Conservation (phyloP, 2,797 vertebrate genomes). For the Microtus agrestis region DNA sequence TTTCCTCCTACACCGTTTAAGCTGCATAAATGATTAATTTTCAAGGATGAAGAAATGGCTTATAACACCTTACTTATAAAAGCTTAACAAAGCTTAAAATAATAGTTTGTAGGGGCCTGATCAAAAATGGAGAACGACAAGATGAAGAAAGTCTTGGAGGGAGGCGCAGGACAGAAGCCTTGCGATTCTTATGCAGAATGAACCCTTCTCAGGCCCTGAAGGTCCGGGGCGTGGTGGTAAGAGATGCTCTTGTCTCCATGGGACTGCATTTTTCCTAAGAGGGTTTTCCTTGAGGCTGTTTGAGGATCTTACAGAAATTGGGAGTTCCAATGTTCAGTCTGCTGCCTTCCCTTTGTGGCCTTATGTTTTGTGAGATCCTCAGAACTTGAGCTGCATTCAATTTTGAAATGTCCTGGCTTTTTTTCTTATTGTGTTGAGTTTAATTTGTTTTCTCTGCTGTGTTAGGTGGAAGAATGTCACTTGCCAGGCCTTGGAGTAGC, state of each 20-base stretch:
- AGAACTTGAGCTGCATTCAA: neutral
- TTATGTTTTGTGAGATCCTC: conserved; percentile 5
- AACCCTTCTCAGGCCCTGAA: conserved; percentile 98
- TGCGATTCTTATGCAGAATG: conserved; percentile 98
- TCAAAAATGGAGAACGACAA: conserved; percentile 98
- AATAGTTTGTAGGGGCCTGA: conserved; percentile 96
- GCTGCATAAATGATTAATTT: conserved; percentile 17
- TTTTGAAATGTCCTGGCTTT: neutral
- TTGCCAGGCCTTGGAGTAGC: conserved; percentile 97
- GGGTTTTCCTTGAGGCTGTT: neutral
- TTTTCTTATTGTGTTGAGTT: conserved; percentile 2
- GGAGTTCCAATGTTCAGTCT: neutral
- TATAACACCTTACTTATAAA: conserved; percentile 47
- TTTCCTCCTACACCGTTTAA: conserved; percentile 29
- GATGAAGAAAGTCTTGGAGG: conserved; percentile 98
- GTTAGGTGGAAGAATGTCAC: conserved; percentile 98
- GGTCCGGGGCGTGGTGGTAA: conserved; percentile 99
- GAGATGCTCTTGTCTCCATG: conserved; percentile 72
- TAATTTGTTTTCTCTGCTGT: conserved; percentile 51
- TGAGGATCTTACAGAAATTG: conserved; percentile 12
- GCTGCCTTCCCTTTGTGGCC: neutral
- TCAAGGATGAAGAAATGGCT: conserved; percentile 30
- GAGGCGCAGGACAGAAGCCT: conserved; percentile 95
- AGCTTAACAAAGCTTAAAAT: conserved; percentile 49
- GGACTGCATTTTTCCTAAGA: neutral